Evolutionary conservation across 2,113 vertebrate species (phyloP), one percentile per base, ranked within the genome.

Genomic region (Tenrec ecaudatus): DNA sequence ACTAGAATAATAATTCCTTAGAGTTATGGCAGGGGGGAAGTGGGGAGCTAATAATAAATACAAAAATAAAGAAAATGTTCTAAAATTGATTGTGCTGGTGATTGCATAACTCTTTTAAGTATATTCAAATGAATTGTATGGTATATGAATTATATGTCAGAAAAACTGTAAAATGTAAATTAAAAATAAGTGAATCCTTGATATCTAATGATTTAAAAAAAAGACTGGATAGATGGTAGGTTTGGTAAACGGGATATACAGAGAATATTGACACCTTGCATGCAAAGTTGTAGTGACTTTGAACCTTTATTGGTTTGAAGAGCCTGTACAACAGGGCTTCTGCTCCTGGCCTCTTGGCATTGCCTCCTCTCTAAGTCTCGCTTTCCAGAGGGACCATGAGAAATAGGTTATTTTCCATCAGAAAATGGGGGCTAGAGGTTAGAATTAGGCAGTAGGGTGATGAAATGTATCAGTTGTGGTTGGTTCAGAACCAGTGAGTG

Each of bases 281-380:
- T 53, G 43, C 64, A 76, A 68, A 94, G 69, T 58, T 69, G 33
- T 64, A 64, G 31, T 78, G 77, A 89, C 83, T 76, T 77, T 69
- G 68, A 60, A 88, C 60, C 33, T 68, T 58, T 66, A 8, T 66
- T 62, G 47, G 9, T 19, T 64, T 64, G 76, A 82, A 78, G 53
- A 73, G 25, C 14, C 38, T 66, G 7, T n/a, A 14, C 22, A 82
- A 11, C 25, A 69, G 69, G 68, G 4, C 31, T 75, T 0, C 71
- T 89, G n/a, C 20, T 86, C 15, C 43, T 31, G 22, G 53, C 31
- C 12, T 53, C 47, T 53, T 53, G 47, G 47, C 47, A 29, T 94
- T 86, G 47, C n/a, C 10, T 58, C 9, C 25, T 81, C 27, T 86
- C 62, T 80, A 83, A 68, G 40, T 91, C 5, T 27, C 84, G 29